Percentiles rank a stretch among this genome's conserved stretches.
phyloP scores from a whole-genome alignment of 2,797 vertebrate species.

The Xiphorhynchus erythropygius region DNA sequence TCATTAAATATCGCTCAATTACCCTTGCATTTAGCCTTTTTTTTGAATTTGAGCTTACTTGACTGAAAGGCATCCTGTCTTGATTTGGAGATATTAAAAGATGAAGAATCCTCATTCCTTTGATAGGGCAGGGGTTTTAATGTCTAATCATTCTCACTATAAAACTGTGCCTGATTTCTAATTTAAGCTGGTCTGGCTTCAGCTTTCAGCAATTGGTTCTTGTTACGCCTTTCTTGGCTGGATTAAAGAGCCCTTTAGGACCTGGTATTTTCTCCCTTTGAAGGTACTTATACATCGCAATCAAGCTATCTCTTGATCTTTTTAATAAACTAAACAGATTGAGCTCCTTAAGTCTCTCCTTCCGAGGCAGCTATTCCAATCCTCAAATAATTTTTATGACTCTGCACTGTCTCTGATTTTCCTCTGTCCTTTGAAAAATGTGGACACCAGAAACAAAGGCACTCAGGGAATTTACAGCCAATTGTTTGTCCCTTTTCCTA shows the following conservation, averaged over 20 bases:
- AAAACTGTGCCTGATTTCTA: conserved; percentile 67
- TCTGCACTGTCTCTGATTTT: conserved; percentile 11
- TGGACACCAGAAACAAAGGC: background rate
- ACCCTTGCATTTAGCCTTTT: conserved; percentile 14
- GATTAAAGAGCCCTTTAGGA: conserved; percentile 72
- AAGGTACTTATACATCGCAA: conserved; percentile 65
- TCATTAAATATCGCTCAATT: conserved; percentile 57
- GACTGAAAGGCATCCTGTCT: conserved; percentile 59
- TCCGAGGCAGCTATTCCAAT: conserved; percentile 38
- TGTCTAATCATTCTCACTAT: conserved; percentile 62
- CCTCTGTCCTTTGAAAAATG: conserved; percentile 17
- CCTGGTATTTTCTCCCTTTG: conserved; percentile 70
- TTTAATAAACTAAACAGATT: conserved; percentile 72
- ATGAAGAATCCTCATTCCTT: conserved; percentile 58
- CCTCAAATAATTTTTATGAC: conserved; percentile 57
- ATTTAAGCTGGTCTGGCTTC: conserved; percentile 65
- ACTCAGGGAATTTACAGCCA: background rate
- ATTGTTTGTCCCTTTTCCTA: background rate
- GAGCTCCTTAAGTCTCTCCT: conserved; percentile 41
- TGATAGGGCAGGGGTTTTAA: conserved; percentile 53
- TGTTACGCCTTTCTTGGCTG: conserved; percentile 64
- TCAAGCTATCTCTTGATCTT: conserved; percentile 70
- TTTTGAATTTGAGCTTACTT: conserved; percentile 22
- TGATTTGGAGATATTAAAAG: conserved; percentile 64
- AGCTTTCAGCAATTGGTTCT: conserved; percentile 69